Evolutionary conservation across 2,888 invertebrate genomes (phyloP).

Genomic region (Drosophila paranaensis): DNA sequence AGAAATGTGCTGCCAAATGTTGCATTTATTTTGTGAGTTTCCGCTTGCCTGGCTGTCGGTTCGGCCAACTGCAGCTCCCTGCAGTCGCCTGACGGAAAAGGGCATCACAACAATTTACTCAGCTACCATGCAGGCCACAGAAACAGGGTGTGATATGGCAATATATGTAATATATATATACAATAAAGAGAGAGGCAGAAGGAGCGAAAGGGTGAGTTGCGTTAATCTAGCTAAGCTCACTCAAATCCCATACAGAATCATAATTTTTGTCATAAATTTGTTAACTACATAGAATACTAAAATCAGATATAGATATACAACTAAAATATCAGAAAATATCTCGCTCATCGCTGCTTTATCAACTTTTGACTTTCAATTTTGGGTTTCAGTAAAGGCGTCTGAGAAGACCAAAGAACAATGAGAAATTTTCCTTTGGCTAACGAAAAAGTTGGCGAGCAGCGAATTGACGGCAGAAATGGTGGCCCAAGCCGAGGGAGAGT

Average conservation of each 20-base stretch:
- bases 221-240: neutral
- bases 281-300: too few relatives aligned
- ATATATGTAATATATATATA: neutral
- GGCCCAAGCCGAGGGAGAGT: slow-evolving; percentile 36
- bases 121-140: slow-evolving; percentile 29
- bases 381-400: slow-evolving; percentile 8
- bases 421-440: slow-evolving; percentile 22
- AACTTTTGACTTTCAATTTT: slow-evolving; percentile 6
- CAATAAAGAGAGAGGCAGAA: neutral
- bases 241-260: neutral
- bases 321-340: too few relatives aligned
- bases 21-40: slow-evolving; percentile 81
- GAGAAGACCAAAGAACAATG: slow-evolving; percentile 26
- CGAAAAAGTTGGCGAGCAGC: slow-evolving; percentile 28
- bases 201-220: neutral
- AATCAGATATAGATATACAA: too few relatives aligned
- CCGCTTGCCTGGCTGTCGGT: slow-evolving; percentile 55
- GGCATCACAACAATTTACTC: slow-evolving; percentile 48
- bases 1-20: slow-evolving; percentile 79
- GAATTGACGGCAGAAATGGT: slow-evolving; percentile 52
- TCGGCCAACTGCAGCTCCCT: slow-evolving; percentile 22
- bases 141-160: neutral
- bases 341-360: neutral
- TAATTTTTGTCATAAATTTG: neutral
- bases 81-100: slow-evolving; percentile 28